Percentiles rank a stretch among this genome's conserved stretches.
These are phyloP conservation scores for Furcula furcula DNA, from an alignment of 2,888 invertebrate species.

Conservation along the genomic window DNA sequence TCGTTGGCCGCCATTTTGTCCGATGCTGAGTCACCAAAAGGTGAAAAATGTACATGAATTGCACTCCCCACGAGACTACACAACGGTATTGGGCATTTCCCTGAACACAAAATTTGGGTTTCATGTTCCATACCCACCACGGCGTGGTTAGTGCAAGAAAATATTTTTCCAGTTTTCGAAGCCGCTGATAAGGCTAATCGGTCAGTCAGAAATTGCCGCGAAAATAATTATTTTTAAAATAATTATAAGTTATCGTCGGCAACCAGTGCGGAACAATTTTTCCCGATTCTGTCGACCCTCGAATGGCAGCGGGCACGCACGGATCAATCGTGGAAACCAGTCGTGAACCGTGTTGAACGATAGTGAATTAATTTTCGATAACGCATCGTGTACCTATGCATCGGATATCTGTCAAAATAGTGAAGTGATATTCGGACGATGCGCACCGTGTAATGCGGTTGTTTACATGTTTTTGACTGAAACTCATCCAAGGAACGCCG, in stretches of 20 bases:
- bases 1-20: slow-evolving; percentile 84
- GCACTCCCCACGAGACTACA: slow-evolving; percentile 83
- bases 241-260: slow-evolving; percentile 44
- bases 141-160: slow-evolving; percentile 53
- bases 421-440: slow-evolving; percentile 53
- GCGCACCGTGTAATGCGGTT: slow-evolving; percentile 47
- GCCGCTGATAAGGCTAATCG: slow-evolving; percentile 18
- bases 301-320: slow-evolving; percentile 38
- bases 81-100: slow-evolving; percentile 82
- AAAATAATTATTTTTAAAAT: slow-evolving; percentile 55
- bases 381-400: slow-evolving; percentile 23
- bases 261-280: slow-evolving; percentile 52
- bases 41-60: slow-evolving; percentile 83
- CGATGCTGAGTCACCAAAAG: slow-evolving; percentile 84
- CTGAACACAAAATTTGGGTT: slow-evolving; percentile 80
- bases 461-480: slow-evolving; percentile 62
- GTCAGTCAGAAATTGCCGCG: slow-evolving; percentile 39
- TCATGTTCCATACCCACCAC: slow-evolving; percentile 68
- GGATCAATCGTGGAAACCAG: slow-evolving; percentile 29
- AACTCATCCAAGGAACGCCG: slow-evolving; percentile 38
- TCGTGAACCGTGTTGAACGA: slow-evolving; percentile 31
- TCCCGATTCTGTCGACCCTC: slow-evolving; percentile 40
- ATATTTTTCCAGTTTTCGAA: slow-evolving; percentile 32
- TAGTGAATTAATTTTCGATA: slow-evolving; percentile 28
- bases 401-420: slow-evolving; percentile 61